A percentile compares a stretch with the other conserved stretches of the same genome.
These are phyloP conservation scores for Andrena chrysosceles DNA, from an alignment of 2,888 invertebrate genomes.

Conservation along the genomic window DNA sequence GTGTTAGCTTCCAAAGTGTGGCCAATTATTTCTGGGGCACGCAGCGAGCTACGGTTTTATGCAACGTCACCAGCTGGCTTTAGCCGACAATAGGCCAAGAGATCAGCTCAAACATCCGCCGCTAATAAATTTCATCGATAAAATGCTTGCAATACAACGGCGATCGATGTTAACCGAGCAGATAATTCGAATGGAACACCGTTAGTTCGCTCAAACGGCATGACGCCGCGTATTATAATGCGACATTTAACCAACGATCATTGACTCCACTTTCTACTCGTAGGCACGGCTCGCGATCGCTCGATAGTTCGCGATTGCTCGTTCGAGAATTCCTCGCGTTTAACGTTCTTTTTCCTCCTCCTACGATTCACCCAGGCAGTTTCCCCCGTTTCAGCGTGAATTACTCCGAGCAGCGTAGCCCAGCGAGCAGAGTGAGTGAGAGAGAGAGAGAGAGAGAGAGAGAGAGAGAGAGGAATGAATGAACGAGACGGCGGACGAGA, in stretches of 20 bases:
- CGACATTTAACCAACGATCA: constrained; percentile 68
- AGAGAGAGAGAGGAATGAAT: constrained; percentile 54
- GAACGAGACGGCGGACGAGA: constrained; percentile 45
- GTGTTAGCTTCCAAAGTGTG: too few relatives aligned
- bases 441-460: constrained; percentile 23
- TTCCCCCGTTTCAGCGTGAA: constrained; percentile 31
- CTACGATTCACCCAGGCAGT: not conserved
- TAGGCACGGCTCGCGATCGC: constrained; percentile 13
- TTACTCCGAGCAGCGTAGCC: constrained; percentile 16
- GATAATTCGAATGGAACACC: not conserved
- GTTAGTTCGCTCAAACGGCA: not conserved
- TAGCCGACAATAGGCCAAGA: not conserved
- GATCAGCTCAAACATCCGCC: not conserved
- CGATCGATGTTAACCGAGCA: not conserved
- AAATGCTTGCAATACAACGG: not conserved
- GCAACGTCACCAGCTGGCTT: too few relatives aligned
- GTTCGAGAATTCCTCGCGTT: not conserved
- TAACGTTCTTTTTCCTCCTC: constrained; percentile 10
- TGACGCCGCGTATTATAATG: constrained; percentile 65
- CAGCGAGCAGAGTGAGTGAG: not conserved
- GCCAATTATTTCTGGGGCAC: too few relatives aligned
- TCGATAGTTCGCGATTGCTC: constrained; percentile 25
- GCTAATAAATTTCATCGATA: constrained; percentile 2
- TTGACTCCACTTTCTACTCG: constrained; percentile 66
- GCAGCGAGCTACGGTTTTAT: too few relatives aligned